Conservation (phyloP, 64 coral and sea anemone species). For the Exaiptasia diaphana region DNA sequence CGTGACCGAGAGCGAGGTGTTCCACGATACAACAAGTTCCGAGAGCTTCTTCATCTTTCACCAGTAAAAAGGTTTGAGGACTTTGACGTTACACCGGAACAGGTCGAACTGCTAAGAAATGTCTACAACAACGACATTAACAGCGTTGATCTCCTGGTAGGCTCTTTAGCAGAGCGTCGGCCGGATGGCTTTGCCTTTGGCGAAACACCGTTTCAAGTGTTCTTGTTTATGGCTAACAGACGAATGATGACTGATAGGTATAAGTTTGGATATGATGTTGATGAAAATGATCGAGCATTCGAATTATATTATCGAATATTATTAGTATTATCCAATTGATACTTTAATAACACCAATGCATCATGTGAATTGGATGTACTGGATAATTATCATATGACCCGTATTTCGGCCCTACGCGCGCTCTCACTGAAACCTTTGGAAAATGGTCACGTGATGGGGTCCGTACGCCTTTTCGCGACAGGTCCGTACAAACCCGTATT, state of each 20-base stretch:
- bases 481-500: too few species aligned
- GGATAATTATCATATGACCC: too few species aligned
- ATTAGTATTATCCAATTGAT: not conserved
- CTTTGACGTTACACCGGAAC: slow-evolving; percentile 38
- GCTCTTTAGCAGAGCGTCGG: slow-evolving; percentile 56
- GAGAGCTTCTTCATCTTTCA: slow-evolving; percentile 34
- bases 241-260: slow-evolving; percentile 81
- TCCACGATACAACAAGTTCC: slow-evolving; percentile 92
- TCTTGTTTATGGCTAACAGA: slow-evolving; percentile 83
- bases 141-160: slow-evolving; percentile 73
- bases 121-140: slow-evolving; percentile 62
- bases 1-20: slow-evolving; percentile 85
- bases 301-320: not conserved
- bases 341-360: not conserved
- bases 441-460: too few species aligned
- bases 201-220: slow-evolving; percentile 76
- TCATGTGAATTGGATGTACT: too few species aligned
- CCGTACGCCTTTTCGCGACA: too few species aligned
- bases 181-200: slow-evolving; percentile 79
- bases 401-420: too few species aligned
- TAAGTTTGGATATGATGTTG: not conserved
- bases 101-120: slow-evolving; percentile 24
- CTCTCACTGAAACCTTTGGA: too few species aligned
- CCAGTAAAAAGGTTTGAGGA: slow-evolving; percentile 39
- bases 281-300: not conserved